These are phyloP conservation scores for Stratiomys singularior DNA, from an alignment of 2,888 invertebrate species.

Conservation along the genomic window DNA sequence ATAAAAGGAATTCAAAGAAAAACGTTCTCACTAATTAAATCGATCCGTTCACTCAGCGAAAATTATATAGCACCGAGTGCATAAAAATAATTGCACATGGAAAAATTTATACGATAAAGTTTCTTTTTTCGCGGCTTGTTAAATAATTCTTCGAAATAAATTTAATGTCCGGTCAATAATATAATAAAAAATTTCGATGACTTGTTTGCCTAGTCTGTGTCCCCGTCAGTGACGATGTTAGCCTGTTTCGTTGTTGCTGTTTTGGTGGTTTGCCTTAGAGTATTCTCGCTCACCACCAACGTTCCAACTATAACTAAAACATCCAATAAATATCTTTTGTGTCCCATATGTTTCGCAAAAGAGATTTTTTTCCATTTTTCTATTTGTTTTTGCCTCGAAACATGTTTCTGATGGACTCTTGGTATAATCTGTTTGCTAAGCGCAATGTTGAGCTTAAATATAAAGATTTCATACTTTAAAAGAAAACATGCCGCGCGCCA, in stretches of 20 bases:
- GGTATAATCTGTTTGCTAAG: neutral
- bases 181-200: constrained; percentile 11
- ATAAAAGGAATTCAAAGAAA: neutral
- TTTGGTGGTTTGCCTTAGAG: neutral
- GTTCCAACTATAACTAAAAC: neutral
- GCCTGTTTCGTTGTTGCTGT: neutral
- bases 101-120: constrained; percentile 20
- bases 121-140: neutral
- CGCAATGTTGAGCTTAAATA: neutral
- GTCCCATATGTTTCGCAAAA: constrained; percentile 29
- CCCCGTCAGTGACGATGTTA: neutral
- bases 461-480: constrained; percentile 12
- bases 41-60: neutral
- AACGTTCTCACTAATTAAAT: constrained; percentile 18
- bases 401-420: neutral
- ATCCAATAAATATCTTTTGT: neutral
- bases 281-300: neutral
- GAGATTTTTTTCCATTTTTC: neutral
- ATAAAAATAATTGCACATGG: constrained; percentile 25
- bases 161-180: constrained; percentile 38
- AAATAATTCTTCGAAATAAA: constrained; percentile 20
- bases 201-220: constrained; percentile 8
- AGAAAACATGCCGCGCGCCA: constrained; percentile 35
- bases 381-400: neutral
- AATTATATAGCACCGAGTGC: neutral